These are phyloP conservation scores for Acrobasis suavella DNA, from an alignment of 2,888 invertebrate species.

Conservation along the genomic window DNA sequence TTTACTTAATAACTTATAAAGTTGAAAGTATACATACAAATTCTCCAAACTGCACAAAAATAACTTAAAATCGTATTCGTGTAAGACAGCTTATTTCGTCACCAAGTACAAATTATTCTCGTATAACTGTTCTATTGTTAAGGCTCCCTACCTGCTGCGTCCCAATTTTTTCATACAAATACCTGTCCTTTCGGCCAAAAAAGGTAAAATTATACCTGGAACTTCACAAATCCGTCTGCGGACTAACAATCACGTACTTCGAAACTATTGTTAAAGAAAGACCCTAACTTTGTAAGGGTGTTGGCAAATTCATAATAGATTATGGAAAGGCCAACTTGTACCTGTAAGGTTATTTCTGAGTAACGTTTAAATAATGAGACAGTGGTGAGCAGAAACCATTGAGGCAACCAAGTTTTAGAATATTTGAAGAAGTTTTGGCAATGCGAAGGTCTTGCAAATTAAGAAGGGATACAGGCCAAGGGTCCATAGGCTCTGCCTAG, in stretches of 20 bases:
- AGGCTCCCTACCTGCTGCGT: not conserved
- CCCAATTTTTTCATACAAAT: slow-evolving; percentile 2
- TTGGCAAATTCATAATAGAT: slow-evolving; percentile 6
- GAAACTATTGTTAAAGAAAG: slow-evolving; percentile 6
- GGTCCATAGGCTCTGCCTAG: no score
- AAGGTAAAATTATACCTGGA: not conserved
- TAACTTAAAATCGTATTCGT: no score
- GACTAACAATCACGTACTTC: slow-evolving; percentile 4
- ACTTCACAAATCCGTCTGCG: not conserved
- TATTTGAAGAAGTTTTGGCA: no score
- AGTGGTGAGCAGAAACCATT: not conserved
- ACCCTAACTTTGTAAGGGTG: not conserved
- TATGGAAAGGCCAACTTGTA: not conserved
- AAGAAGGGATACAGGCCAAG: no score
- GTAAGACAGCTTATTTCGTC: no score
- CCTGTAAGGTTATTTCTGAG: slow-evolving; percentile 3
- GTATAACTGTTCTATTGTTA: not conserved
- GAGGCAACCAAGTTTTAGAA: no score
- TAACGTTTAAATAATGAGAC: not conserved
- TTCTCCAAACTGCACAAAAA: no score
- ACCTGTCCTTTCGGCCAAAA: not conserved
- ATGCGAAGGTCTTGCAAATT: no score
- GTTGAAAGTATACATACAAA: no score
- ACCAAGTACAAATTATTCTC: not conserved
- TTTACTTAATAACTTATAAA: no score